Base-by-base conservation (phyloP, 1,140 invertebrate genomes). In the Nixonia krombeini region DNA sequence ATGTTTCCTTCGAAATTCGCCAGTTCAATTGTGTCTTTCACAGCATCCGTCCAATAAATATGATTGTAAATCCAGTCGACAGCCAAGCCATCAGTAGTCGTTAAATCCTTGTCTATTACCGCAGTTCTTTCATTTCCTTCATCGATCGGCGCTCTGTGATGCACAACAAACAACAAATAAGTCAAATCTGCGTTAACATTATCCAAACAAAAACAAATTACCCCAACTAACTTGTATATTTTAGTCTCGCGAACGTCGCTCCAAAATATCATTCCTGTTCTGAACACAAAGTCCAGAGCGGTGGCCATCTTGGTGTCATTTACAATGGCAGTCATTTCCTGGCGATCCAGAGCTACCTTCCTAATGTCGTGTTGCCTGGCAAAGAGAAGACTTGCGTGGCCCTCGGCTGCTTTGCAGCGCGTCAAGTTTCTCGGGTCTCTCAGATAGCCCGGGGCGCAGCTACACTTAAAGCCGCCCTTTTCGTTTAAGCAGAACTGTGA, bases 51-150 rank as follows among this genome's bases (percentile, higher is more conserved):
- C 94, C 96, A 99, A 86, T 99, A 99, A 38, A 99, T 89, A 69
- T 98, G 93, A 80, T 93, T 93, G 82, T 98, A 96, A 44, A 99
- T 92, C 97, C 97, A 99, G 84, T 99, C 97, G 26, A 98, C 93
- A 1, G 96, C 96, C 37, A 99, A 83, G 10, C 96, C 96, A 86
- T 99, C 96, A 0, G 95, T 94, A 6, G 92, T 96, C 4, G 92
- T 94, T 16, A 95, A 85, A 76, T 94, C 91, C 37, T 95, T 88
- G 13, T 90, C 90, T 9, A 97, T 91, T 1, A 97, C 92, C 3
- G 93, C 90, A 0, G 89, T 90, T 62, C 92, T 90, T 45, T 94
- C 92, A 70, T 90, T 92, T 5, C 94, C 94, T 86, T 96, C 94
- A 72, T 96, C 94, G 46, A 96, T 95, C 5, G 95, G 94, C 12